Evolutionary conservation across 2,113 vertebrate genomes (phyloP).

Genomic region (Semnornis frantzii): DNA sequence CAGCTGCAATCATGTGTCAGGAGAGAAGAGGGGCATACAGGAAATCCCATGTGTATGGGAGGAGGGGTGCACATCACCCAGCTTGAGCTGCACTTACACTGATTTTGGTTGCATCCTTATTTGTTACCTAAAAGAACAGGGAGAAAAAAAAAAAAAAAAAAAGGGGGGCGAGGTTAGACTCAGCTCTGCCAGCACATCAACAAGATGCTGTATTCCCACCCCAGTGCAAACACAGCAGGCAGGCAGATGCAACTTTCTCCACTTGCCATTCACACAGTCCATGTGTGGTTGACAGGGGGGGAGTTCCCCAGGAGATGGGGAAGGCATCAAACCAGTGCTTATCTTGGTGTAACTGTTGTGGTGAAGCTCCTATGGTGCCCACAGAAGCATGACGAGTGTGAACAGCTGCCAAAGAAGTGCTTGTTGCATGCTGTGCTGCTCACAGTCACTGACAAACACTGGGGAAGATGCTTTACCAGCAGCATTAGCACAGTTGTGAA

Average conservation of each 20-base stretch:
- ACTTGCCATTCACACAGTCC: background rate
- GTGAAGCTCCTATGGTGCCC: background rate
- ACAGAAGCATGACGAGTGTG: background rate
- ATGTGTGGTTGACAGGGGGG: background rate
- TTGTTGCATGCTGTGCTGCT: slow-evolving; percentile 9
- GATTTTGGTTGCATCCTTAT: slow-evolving; percentile 92
- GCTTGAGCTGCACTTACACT: slow-evolving; percentile 85
- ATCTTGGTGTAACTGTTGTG: background rate
- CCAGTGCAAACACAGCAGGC: background rate
- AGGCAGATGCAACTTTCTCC: background rate
- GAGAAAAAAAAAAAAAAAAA: background rate
- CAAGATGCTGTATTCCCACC: background rate
- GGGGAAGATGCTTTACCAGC: background rate
- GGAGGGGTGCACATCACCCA: background rate
- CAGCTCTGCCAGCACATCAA: background rate
- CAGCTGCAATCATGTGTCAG: background rate
- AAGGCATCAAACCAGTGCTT: background rate
- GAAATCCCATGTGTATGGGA: background rate
- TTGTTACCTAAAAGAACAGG: slow-evolving; percentile 80
- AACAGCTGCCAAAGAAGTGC: background rate
- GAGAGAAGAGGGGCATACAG: background rate
- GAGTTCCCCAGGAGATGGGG: background rate
- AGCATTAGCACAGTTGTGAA: background rate
- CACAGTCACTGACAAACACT: background rate
- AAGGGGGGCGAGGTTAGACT: slow-evolving; percentile 33